These are phyloP conservation scores for Petrocephalus microphthalmus DNA, from an alignment of 2,113 vertebrate species.

Conservation along the genomic window DNA sequence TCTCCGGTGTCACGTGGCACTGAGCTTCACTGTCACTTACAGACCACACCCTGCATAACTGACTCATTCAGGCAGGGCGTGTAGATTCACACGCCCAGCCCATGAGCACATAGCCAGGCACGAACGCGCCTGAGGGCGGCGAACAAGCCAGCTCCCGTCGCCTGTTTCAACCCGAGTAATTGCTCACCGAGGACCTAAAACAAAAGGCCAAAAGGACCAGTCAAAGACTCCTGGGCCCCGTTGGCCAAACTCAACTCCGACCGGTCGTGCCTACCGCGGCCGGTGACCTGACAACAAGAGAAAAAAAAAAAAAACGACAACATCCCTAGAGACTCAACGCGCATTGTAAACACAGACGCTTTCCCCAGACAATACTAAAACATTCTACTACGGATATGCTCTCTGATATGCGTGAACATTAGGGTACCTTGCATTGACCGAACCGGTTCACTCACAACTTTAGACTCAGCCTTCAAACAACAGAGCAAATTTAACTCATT, in stretches of 20 bases:
- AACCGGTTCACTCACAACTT: neutral
- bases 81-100: neutral
- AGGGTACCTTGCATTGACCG: neutral
- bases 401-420: neutral
- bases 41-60: constrained; percentile 47
- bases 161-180: neutral
- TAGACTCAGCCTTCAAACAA: neutral
- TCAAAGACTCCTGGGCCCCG: neutral
- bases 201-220: no score
- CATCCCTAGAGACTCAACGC: neutral
- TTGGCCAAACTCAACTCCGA: neutral
- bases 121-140: neutral
- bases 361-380: neutral
- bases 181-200: neutral
- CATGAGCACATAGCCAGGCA: neutral
- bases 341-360: neutral
- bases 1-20: neutral
- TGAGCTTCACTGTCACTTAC: neutral
- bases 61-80: constrained; percentile 3
- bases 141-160: neutral
- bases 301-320: neutral
- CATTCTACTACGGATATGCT: neutral
- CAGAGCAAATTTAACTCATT: neutral
- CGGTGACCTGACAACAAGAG: neutral
- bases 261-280: neutral